phyloP scores from a whole-genome alignment of 2,113 vertebrate species.

The Heptranchias perlo region DNA sequence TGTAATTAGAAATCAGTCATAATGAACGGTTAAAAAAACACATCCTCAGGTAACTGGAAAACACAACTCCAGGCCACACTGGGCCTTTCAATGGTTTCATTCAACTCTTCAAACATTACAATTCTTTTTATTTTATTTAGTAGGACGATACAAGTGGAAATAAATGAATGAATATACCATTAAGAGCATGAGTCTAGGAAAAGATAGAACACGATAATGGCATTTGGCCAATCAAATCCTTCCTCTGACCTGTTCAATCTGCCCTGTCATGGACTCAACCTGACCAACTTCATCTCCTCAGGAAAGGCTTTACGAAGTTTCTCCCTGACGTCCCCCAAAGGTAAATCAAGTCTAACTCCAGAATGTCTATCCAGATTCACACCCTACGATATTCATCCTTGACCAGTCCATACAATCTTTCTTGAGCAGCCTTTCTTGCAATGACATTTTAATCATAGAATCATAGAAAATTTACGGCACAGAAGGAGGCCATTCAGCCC shows the following conservation, averaged over 20 bases:
- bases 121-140: not conserved
- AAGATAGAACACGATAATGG: not conserved
- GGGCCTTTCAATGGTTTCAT: not conserved
- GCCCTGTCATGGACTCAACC: not conserved
- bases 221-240: no score
- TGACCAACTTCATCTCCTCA: rapidly evolving
- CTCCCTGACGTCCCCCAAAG: not conserved
- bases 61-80: no score
- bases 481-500: no score
- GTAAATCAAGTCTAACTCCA: not conserved
- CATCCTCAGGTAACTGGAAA: no score
- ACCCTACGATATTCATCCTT: not conserved
- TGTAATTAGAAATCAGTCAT: conserved; percentile 46
- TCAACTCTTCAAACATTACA: not conserved
- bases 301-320: not conserved
- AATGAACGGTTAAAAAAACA: not conserved
- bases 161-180: not conserved
- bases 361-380: not conserved
- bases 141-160: not conserved
- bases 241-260: not conserved
- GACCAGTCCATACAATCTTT: not conserved
- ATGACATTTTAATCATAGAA: no score
- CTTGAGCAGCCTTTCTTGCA: no score
- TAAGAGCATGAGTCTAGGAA: not conserved
- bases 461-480: no score